Conservation (phyloP, 1,140 invertebrate species). For the Philopotamus ludificatus region DNA sequence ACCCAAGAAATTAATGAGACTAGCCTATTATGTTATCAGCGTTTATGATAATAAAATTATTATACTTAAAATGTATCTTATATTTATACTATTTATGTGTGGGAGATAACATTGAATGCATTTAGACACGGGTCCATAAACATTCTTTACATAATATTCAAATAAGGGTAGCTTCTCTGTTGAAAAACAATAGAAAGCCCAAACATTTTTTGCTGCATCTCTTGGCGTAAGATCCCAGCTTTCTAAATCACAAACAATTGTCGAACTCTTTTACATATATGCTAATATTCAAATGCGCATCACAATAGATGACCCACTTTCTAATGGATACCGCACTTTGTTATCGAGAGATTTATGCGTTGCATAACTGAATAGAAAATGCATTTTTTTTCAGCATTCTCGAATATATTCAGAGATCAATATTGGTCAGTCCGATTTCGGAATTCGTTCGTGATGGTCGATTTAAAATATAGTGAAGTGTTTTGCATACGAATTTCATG, state of each 20-base stretch:
- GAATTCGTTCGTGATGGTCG: slow-evolving; percentile 5
- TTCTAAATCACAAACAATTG: slow-evolving; percentile 35
- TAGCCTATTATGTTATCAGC: too few relatives aligned
- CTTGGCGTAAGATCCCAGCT: slow-evolving; percentile 25
- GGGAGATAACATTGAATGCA: too few relatives aligned
- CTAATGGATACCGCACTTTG: too few relatives aligned
- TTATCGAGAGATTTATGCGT: slow-evolving; percentile 29
- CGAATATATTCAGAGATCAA: too few relatives aligned
- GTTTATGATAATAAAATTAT: too few relatives aligned
- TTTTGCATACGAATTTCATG: not conserved
- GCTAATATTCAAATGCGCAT: slow-evolving; percentile 35
- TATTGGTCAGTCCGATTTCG: slow-evolving; percentile 4
- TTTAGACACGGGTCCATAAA: not conserved
- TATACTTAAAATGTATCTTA: too few relatives aligned
- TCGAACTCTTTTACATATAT: slow-evolving; percentile 21
- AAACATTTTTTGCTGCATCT: slow-evolving; percentile 31
- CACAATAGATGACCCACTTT: slow-evolving; percentile 40
- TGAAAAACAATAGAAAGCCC: not conserved
- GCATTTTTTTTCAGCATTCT: slow-evolving; percentile 22
- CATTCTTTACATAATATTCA: not conserved
- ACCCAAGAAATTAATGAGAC: too few relatives aligned
- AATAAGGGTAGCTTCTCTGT: too few relatives aligned
- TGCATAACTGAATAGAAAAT: slow-evolving; percentile 26
- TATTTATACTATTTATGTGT: too few relatives aligned
- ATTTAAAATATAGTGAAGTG: slow-evolving; percentile 1